These are phyloP conservation scores for Cephalopterus ornatus DNA, from an alignment of 2,113 vertebrate genomes.

Conservation along the genomic window DNA sequence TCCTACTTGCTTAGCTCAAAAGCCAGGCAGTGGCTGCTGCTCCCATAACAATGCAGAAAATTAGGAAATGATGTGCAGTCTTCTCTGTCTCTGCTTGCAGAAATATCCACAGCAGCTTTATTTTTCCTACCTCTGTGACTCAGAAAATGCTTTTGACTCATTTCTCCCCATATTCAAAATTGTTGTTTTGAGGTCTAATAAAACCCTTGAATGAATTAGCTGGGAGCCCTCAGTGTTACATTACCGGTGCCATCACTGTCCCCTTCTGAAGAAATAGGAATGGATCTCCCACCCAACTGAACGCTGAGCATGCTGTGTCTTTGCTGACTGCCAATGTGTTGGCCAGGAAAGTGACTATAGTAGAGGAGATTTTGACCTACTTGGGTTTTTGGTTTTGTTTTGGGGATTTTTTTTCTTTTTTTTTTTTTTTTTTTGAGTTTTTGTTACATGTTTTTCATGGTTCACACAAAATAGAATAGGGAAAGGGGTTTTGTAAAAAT, in stretches of 20 bases:
- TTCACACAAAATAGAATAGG: background rate
- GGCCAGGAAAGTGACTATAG: background rate
- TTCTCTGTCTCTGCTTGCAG: background rate
- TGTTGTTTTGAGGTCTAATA: background rate
- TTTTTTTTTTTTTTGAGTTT: background rate
- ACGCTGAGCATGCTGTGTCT: background rate
- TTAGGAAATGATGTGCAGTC: background rate
- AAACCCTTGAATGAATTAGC: background rate
- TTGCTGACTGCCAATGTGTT: background rate
- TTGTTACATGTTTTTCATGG: background rate
- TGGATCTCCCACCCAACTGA: background rate
- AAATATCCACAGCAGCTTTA: background rate
- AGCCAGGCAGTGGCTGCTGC: background rate
- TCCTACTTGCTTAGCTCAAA: background rate
- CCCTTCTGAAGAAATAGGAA: background rate
- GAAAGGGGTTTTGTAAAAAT: background rate
- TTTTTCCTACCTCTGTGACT: background rate
- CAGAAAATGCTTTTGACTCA: background rate
- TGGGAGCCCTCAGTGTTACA: accelerated
- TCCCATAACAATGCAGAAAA: background rate
- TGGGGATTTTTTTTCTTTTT: no score
- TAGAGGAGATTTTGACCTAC: background rate
- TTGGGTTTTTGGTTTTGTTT: background rate
- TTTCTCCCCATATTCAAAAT: background rate
- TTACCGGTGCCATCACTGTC: background rate